A percentile compares a stretch with the other conserved stretches of the same genome.
phyloP scores from a whole-genome alignment of 2,888 invertebrate genomes.

The Tinea pellionella region DNA sequence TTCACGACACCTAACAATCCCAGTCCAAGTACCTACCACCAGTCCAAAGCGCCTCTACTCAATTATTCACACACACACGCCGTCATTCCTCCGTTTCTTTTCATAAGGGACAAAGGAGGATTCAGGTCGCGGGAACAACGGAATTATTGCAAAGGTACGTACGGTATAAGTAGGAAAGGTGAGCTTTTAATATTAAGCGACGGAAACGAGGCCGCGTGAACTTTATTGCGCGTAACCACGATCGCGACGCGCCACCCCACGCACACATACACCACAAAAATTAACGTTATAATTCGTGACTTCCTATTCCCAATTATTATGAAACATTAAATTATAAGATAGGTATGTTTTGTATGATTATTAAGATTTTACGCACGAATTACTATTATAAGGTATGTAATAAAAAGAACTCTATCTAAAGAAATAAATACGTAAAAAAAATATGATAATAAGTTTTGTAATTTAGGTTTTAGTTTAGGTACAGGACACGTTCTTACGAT shows the following conservation, averaged over 20 bases:
- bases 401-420: no score
- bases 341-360: no score
- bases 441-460: no score
- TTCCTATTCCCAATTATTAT: neutral
- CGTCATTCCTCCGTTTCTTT: slow-evolving; percentile 48
- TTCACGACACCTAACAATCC: neutral
- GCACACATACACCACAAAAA: neutral
- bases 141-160: slow-evolving; percentile 55
- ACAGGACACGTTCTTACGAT: no score
- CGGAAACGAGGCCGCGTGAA: slow-evolving; percentile 31
- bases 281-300: neutral
- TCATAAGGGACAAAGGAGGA: slow-evolving; percentile 58
- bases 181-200: slow-evolving; percentile 56
- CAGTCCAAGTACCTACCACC: neutral
- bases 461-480: no score
- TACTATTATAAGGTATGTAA: no score
- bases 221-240: slow-evolving; percentile 36
- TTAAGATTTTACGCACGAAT: no score
- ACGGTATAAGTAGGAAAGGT: slow-evolving; percentile 32
- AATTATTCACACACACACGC: slow-evolving; percentile 59
- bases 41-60: slow-evolving; percentile 34
- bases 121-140: slow-evolving; percentile 60
- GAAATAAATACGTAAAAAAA: no score
- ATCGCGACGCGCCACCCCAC: neutral
- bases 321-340: neutral